Conservation (phyloP, 2,888 invertebrate genomes). For the Parelbella ahira region DNA sequence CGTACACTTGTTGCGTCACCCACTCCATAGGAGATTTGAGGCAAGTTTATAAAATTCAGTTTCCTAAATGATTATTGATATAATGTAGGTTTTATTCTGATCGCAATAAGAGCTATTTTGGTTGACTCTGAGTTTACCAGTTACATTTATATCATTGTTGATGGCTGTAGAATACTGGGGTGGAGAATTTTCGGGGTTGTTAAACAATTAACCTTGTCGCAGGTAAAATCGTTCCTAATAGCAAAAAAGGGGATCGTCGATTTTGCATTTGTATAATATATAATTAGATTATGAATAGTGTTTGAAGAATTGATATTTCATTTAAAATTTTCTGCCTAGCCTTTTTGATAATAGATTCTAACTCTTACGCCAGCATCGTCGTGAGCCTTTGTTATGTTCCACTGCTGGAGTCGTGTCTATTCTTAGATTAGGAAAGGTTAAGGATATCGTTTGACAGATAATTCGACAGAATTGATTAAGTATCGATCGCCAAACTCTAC, state of each 20-base stretch:
- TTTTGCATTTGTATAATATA: constrained; percentile 48
- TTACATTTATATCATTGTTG: constrained; percentile 31
- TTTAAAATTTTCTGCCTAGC: too few relatives aligned
- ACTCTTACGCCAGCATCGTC: too few relatives aligned
- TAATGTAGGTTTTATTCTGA: constrained; percentile 26
- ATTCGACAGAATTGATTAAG: too few relatives aligned
- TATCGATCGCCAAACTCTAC: too few relatives aligned
- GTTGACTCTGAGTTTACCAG: background rate
- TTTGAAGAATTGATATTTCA: background rate
- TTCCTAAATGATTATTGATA: background rate
- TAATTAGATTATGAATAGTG: constrained; percentile 33
- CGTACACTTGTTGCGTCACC: constrained; percentile 73
- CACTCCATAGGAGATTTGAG: constrained; percentile 42
- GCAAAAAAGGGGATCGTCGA: constrained; percentile 47
- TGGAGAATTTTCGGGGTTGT: constrained; percentile 67
- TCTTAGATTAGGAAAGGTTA: too few relatives aligned
- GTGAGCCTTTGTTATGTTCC: too few relatives aligned
- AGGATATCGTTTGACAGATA: too few relatives aligned
- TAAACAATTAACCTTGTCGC: constrained; percentile 68
- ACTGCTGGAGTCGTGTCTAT: too few relatives aligned
- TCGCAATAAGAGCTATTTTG: constrained; percentile 26
- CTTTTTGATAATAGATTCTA: too few relatives aligned
- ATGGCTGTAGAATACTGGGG: constrained; percentile 45
- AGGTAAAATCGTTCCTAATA: constrained; percentile 67
- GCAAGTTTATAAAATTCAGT: constrained; percentile 16